Base-by-base conservation (phyloP, 2,113 vertebrate species). In the Sporophila hypoxantha region DNA sequence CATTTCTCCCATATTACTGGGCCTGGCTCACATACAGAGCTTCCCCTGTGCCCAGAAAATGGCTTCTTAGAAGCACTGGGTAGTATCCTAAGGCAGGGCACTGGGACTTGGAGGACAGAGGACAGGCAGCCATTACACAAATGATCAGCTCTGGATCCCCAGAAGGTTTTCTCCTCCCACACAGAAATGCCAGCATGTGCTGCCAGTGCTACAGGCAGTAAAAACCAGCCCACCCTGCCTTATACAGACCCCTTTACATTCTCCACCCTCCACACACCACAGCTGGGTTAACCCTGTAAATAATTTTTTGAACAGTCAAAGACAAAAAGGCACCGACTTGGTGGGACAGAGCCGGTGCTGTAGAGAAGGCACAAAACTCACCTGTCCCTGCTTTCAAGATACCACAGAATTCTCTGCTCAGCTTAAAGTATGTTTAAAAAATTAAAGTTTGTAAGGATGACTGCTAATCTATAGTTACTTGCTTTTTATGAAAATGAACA, bases 221-320 rank as follows among this genome's bases (percentile, higher is more conserved):
- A 36, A 74, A 61, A 12, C 30, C n/a, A 3, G 0, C 2, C 6
- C 8, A 41, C 22, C 14, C 49, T 37, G 17, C 5, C 9, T 34
- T 74, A 30, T 68, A 76, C 19, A 1, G 7, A 53, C 2, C 10
- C 19, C 25, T 30, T 13, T 30, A 20, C 12, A 6, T 59, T 78
- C 10, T 8, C 15, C 25, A 61, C 21, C 52, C 36, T 50, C 27
- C 52, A 36, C 50, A 47, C 49, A 41, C 10, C 26, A 22, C 7
- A 26, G 11, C 8, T 14, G 5, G 14, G 3, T 61, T 44, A 61
- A 70, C 6, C 21, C 41, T 36, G 18, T 41, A 36, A 79, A 65
- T 20, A 0, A 22, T 55, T 46, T 60, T 55, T 44, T 44, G 7
- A 53, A 13, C 11, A 19, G 11, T 19, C 41, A n/a, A 75, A 55